Evolutionary conservation across 2,797 vertebrate species (phyloP).

Genomic region (Falco peregrinus): DNA sequence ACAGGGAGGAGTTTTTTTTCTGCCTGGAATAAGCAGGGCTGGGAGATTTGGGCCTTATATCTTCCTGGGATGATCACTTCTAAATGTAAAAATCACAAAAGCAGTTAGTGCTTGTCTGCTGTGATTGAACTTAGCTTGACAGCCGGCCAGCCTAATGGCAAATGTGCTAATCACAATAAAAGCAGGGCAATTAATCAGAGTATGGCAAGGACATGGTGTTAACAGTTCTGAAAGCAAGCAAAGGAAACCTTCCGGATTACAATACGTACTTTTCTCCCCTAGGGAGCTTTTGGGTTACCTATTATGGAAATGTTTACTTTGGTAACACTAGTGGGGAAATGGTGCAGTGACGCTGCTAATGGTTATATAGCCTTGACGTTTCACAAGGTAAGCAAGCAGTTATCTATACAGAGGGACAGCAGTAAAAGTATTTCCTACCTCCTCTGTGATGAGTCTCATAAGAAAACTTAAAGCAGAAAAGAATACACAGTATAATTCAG

Average conservation of each 20-base stretch:
- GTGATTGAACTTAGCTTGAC: neutral
- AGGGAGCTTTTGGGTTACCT: conserved; percentile 2
- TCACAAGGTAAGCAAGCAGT: neutral
- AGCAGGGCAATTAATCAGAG: conserved; percentile 50
- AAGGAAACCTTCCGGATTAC: conserved; percentile 11
- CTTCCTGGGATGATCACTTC: neutral
- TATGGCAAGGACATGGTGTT: conserved; percentile 12
- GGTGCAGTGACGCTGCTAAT: neutral
- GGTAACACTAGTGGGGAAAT: neutral
- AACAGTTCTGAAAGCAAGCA: neutral
- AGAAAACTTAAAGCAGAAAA: neutral
- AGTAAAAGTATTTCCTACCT: neutral
- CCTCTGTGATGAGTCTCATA: neutral
- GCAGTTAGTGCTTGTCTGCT: neutral
- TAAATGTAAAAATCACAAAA: neutral
- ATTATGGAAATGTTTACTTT: conserved; percentile 50
- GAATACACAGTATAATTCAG: neutral
- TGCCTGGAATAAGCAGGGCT: neutral
- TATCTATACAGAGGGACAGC: neutral
- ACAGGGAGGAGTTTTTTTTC: neutral
- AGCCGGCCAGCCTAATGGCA: conserved; percentile 1
- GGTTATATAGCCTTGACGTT: neutral
- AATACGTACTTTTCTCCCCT: neutral
- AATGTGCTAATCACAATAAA: conserved; percentile 28
- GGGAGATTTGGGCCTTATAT: neutral